These are phyloP conservation scores for Cosmia pyralina DNA, from an alignment of 2,888 invertebrate genomes.

Conservation along the genomic window DNA sequence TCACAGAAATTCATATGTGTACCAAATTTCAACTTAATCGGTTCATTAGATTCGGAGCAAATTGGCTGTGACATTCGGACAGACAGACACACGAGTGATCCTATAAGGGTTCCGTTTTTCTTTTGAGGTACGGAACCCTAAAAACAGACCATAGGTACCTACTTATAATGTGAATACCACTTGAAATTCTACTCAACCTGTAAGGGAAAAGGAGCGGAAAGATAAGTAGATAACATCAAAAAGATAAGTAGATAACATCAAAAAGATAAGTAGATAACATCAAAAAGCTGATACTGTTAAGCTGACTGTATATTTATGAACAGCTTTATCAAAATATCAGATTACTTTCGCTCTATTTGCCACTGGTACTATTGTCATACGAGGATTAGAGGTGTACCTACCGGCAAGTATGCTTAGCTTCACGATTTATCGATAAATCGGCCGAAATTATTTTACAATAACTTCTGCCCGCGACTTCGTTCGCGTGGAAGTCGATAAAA, in stretches of 20 bases:
- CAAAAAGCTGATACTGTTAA: conserved; percentile 42
- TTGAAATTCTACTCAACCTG: conserved; percentile 35
- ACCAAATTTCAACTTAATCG: too few species aligned
- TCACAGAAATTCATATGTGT: too few species aligned
- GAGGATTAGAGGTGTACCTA: conserved; percentile 15
- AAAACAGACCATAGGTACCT: too few species aligned
- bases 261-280: conserved; percentile 50
- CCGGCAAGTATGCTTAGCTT: background rate
- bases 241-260: too few species aligned
- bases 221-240: conserved; percentile 49
- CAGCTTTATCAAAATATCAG: conserved; percentile 53
- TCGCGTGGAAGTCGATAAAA: too few species aligned
- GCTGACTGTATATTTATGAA: conserved; percentile 35
- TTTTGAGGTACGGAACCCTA: too few species aligned
- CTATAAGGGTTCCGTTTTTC: too few species aligned
- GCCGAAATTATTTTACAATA: background rate
- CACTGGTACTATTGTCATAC: conserved; percentile 22
- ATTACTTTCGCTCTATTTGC: conserved; percentile 59
- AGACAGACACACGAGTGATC: too few species aligned
- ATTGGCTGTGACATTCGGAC: too few species aligned
- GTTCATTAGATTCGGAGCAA: too few species aligned
- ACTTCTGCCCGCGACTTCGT: too few species aligned
- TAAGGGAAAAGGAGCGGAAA: conserved; percentile 30
- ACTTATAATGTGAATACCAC: conserved; percentile 10
- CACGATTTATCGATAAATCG: background rate